Percentiles rank a stretch among this genome's conserved stretches.
These are phyloP conservation scores for Bombycilla garrulus DNA, from an alignment of 2,113 vertebrate genomes.

Conservation along the genomic window DNA sequence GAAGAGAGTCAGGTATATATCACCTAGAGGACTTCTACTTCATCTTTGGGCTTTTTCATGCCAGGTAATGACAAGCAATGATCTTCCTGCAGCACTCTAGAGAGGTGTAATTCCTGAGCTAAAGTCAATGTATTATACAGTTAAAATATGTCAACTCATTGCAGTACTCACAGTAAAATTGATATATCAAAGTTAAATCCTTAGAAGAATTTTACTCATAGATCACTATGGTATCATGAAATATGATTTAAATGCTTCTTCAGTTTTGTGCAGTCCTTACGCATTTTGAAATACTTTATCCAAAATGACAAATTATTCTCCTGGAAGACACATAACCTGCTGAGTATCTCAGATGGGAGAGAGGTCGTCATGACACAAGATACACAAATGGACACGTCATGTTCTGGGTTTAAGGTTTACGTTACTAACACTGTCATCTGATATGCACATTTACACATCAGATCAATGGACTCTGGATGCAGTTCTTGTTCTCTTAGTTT, in stretches of 20 bases:
- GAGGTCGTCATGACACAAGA: not conserved
- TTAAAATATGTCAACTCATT: slow-evolving; percentile 12
- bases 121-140: not conserved
- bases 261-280: slow-evolving; percentile 2
- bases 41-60: not conserved
- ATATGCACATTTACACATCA: not conserved
- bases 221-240: slow-evolving; percentile 58
- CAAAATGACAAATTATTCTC: slow-evolving; percentile 20
- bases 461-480: not conserved
- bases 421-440: not conserved
- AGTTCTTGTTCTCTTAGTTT: not conserved
- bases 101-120: not conserved
- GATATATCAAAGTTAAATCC: slow-evolving; percentile 48
- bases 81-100: not conserved
- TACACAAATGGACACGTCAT: not conserved
- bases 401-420: not conserved
- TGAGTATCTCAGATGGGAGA: not conserved
- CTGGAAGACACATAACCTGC: not conserved
- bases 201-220: slow-evolving; percentile 43
- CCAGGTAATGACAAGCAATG: not conserved
- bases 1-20: not conserved
- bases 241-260: slow-evolving; percentile 41
- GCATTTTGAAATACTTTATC: slow-evolving; percentile 39
- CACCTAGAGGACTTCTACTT: not conserved
- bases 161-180: slow-evolving; percentile 5